A percentile compares a stretch with the other conserved stretches of the same genome.
Evolutionary conservation across 2,888 invertebrate species (phyloP).

Genomic region (Polydesmus complanatus): DNA sequence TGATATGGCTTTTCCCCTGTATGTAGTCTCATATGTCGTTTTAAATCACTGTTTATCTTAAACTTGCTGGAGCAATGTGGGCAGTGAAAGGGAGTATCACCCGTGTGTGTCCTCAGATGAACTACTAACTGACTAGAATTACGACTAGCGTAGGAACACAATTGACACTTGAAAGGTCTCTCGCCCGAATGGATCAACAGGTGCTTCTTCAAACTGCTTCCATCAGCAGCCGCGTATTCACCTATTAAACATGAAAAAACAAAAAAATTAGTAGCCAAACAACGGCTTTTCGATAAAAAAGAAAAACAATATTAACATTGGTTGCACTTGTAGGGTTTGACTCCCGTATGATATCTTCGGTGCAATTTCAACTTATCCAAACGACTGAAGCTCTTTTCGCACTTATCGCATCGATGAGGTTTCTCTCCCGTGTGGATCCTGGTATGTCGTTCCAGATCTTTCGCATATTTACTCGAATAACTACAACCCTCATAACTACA

Average conservation of each 20-base stretch:
- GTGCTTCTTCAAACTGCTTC: constrained; percentile 37
- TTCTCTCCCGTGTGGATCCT: constrained; percentile 14
- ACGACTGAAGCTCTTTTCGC: constrained; percentile 10
- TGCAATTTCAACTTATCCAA: constrained; percentile 13
- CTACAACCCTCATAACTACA: constrained; percentile 5
- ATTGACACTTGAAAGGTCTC: constrained; percentile 38
- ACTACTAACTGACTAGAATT: constrained; percentile 37
- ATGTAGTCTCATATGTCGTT: constrained; percentile 66
- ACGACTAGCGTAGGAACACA: constrained; percentile 36
- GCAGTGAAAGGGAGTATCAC: constrained; percentile 65
- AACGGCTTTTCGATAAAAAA: neutral
- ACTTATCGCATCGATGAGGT: constrained; percentile 6
- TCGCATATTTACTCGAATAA: constrained; percentile 11
- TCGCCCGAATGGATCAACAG: constrained; percentile 35
- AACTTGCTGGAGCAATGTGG: constrained; percentile 64
- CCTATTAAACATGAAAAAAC: too few species aligned
- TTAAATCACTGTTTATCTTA: constrained; percentile 55
- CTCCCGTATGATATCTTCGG: neutral
- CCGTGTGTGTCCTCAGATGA: constrained; percentile 62
- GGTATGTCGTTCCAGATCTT: constrained; percentile 10
- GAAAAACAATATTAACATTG: constrained; percentile 1
- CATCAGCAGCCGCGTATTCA: constrained; percentile 33
- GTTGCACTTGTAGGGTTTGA: constrained; percentile 12
- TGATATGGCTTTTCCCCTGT: constrained; percentile 58
- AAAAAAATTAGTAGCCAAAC: neutral